These are phyloP conservation scores for Arvicanthis niloticus DNA, from an alignment of 2,113 vertebrate genomes.

Conservation along the genomic window DNA sequence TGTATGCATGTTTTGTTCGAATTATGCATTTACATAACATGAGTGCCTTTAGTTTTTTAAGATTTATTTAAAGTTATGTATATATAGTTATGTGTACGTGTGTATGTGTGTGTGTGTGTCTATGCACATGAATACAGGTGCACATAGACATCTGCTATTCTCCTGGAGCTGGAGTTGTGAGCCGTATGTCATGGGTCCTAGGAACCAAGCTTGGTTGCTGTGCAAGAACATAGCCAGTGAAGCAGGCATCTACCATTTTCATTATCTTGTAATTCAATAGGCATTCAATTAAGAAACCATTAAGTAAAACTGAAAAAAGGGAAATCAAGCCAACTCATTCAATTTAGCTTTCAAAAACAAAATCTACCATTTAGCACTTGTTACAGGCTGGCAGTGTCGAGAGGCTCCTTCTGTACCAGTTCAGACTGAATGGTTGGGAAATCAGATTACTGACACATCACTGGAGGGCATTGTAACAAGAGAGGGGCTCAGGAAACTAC, in stretches of 20 bases:
- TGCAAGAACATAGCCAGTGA: not conserved
- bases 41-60: not conserved
- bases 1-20: not conserved
- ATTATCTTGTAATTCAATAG: not conserved
- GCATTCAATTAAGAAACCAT: not conserved
- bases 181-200: not conserved
- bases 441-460: not conserved
- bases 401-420: not conserved
- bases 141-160: not conserved
- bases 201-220: not conserved
- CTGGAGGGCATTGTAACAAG: no score
- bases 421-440: not conserved
- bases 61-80: not conserved
- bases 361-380: not conserved
- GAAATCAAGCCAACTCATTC: not conserved
- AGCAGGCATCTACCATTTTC: not conserved
- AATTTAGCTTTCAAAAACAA: not conserved
- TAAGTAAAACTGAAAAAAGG: not conserved
- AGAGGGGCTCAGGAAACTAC: no score
- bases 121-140: not conserved
- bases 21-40: not conserved
- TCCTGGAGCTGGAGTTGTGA: not conserved
- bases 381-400: no score
- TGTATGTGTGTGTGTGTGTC: not conserved
- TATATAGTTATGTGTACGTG: not conserved